Conservation (phyloP, 1,140 invertebrate genomes). For the Heliconius congener region DNA sequence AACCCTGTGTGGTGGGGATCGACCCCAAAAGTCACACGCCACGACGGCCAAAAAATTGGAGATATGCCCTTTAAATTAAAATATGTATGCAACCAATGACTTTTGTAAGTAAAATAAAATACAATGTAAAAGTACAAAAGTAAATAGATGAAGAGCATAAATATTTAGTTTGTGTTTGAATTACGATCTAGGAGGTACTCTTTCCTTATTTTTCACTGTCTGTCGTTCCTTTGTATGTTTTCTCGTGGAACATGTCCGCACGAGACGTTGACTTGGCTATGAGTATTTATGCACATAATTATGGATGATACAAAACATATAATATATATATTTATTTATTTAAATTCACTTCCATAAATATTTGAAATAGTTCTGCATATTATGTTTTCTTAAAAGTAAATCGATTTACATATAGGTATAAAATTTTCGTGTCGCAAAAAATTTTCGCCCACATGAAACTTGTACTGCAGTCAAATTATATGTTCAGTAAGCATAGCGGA, state of each 20-base stretch:
- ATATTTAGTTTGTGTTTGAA: slow-evolving; percentile 69
- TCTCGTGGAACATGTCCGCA: slow-evolving; percentile 49
- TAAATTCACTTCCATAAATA: background rate
- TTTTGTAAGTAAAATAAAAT: slow-evolving; percentile 46
- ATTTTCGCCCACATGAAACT: background rate
- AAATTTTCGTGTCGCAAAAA: background rate
- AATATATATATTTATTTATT: background rate
- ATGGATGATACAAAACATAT: slow-evolving; percentile 39
- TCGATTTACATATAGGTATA: background rate
- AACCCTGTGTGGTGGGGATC: too few relatives aligned
- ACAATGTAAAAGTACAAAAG: slow-evolving; percentile 49
- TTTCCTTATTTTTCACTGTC: slow-evolving; percentile 72
- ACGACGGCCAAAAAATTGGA: too few relatives aligned
- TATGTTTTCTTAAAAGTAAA: background rate
- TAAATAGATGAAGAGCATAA: slow-evolving; percentile 56
- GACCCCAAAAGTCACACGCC: too few relatives aligned
- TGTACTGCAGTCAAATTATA: slow-evolving; percentile 8
- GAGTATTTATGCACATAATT: slow-evolving; percentile 57
- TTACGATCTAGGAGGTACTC: slow-evolving; percentile 53
- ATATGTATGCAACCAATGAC: slow-evolving; percentile 11
- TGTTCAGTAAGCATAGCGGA: slow-evolving; percentile 52
- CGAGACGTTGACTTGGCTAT: slow-evolving; percentile 49
- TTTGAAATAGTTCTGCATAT: background rate
- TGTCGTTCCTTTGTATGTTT: slow-evolving; percentile 51
- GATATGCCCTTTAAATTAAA: slow-evolving; percentile 34